phyloP scores from a whole-genome alignment of 2,888 invertebrate species.

The Hoplodrina ambigua region DNA sequence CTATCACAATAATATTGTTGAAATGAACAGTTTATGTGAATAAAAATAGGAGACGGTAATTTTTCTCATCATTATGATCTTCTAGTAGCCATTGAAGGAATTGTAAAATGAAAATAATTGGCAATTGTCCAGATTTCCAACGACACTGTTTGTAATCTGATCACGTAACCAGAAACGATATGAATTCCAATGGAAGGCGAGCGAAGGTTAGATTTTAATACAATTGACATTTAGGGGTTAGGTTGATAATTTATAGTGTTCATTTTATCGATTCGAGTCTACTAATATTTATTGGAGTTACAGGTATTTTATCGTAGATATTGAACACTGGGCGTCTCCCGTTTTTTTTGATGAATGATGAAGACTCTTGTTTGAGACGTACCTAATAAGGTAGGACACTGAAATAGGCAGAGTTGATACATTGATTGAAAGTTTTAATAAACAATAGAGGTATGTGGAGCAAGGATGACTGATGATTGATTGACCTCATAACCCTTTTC shows the following conservation, averaged over 20 bases:
- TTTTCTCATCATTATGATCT: conserved; percentile 27
- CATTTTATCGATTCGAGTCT: conserved; percentile 3
- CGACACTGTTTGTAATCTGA: background rate
- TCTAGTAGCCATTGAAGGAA: background rate
- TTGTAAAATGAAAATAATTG: conserved; percentile 40
- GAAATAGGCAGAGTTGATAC: conserved; percentile 16
- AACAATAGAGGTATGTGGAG: conserved; percentile 27
- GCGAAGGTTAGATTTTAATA: conserved; percentile 31
- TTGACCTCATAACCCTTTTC: conserved; percentile 3
- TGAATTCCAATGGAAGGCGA: conserved; percentile 24
- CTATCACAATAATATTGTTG: conserved; percentile 24
- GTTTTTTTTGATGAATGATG: no score
- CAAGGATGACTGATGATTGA: conserved; percentile 18
- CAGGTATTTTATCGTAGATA: background rate
- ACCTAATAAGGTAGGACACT: background rate
- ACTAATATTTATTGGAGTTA: background rate
- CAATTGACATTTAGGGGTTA: conserved; percentile 11
- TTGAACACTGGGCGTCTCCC: no score
- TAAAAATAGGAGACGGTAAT: conserved; percentile 1
- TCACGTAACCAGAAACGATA: conserved; percentile 37
- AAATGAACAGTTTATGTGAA: conserved; percentile 34
- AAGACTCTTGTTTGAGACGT: conserved; percentile 7
- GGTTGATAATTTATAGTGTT: conserved; percentile 18
- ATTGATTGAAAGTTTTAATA: conserved; percentile 17
- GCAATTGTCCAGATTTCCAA: conserved; percentile 25